Conservation (phyloP, 2,888 invertebrate genomes). For the Eupithecia tripunctaria region DNA sequence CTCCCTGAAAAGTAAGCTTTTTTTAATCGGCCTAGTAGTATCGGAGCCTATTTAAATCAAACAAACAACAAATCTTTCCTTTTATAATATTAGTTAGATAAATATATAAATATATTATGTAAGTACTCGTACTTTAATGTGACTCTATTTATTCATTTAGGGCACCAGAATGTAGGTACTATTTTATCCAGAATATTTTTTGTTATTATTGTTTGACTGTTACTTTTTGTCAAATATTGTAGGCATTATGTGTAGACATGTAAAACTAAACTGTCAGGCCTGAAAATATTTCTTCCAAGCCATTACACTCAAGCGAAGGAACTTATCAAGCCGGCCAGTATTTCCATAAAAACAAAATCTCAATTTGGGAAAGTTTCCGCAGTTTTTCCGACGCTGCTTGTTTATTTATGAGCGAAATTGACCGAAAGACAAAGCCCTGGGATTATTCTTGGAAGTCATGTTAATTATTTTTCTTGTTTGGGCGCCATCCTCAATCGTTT, state of each 20-base stretch:
- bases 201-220: not conserved
- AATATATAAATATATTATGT: no score
- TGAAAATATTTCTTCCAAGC: not conserved
- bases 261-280: not conserved
- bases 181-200: no score
- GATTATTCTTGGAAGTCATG: constrained; percentile 25
- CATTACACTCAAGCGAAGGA: not conserved
- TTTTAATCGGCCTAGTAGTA: no score
- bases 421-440: constrained; percentile 20
- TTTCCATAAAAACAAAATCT: constrained; percentile 8
- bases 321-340: not conserved
- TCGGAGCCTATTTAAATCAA: no score
- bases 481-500: not conserved
- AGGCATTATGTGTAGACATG: not conserved
- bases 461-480: constrained; percentile 24
- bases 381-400: constrained; percentile 17
- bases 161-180: no score
- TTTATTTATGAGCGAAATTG: constrained; percentile 32
- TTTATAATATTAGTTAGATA: no score
- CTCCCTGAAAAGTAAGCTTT: no score
- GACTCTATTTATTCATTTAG: no score
- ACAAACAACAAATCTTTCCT: no score
- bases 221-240: not conserved
- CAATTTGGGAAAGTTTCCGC: constrained; percentile 8
- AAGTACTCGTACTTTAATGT: no score